A percentile compares a stretch with the other conserved stretches of the same genome.
These are phyloP conservation scores for Clanis bilineata DNA, from an alignment of 2,888 invertebrate genomes.

Conservation along the genomic window DNA sequence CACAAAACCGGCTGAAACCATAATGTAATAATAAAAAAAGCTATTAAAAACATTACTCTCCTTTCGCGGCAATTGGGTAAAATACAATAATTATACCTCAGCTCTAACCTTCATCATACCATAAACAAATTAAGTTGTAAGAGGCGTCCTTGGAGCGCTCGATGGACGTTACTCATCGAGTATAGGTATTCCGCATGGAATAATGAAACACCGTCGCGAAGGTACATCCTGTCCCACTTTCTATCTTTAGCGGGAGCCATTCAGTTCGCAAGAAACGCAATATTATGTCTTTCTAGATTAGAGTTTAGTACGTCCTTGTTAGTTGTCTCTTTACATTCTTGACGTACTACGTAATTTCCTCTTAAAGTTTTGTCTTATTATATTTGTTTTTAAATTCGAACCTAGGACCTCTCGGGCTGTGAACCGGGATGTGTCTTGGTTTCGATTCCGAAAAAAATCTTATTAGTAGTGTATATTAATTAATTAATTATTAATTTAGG, in stretches of 20 bases:
- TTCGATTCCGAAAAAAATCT: too few species aligned
- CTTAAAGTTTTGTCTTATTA: neutral
- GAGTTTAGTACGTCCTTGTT: neutral
- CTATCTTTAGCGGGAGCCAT: constrained; percentile 46
- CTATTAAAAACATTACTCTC: too few species aligned
- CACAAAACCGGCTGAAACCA: too few species aligned
- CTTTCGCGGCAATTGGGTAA: neutral
- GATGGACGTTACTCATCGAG: constrained; percentile 31
- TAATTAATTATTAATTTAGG: too few species aligned
- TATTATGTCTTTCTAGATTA: neutral
- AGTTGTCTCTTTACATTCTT: neutral
- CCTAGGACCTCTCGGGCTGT: too few species aligned
- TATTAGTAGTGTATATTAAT: too few species aligned
- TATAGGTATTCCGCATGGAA: constrained; percentile 30
- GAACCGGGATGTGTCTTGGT: too few species aligned
- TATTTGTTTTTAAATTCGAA: too few species aligned
- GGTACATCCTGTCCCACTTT: constrained; percentile 64
- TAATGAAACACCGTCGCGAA: constrained; percentile 26
- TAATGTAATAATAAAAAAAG: too few species aligned
- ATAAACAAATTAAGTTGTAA: constrained; percentile 13
- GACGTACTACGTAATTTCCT: neutral
- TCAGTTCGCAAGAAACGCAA: neutral
- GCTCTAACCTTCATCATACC: neutral
- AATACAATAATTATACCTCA: neutral
- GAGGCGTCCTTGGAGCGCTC: constrained; percentile 30